Evolutionary conservation across 2,113 vertebrate genomes (phyloP).

Genomic region (Cairina moschata): DNA sequence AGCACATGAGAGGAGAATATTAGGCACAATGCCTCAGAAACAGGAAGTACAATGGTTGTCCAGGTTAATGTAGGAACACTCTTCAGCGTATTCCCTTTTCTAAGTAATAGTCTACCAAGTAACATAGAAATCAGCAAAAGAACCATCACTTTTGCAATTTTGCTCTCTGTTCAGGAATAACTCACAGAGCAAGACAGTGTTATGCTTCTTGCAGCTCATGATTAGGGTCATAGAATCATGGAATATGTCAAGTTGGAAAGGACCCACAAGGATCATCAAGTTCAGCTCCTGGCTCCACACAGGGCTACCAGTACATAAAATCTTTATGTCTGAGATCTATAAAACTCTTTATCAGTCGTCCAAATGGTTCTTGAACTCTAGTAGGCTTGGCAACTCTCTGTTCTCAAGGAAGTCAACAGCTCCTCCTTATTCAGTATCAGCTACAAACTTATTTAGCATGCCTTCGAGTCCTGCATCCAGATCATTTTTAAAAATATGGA

Average conservation of each 20-base stretch:
- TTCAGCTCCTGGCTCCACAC: neutral
- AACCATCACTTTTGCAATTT: neutral
- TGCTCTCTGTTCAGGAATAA: neutral
- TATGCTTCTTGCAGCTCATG: neutral
- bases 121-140: neutral
- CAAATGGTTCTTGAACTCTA: neutral
- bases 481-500: neutral
- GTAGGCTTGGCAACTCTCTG: neutral
- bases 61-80: neutral
- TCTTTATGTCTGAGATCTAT: neutral
- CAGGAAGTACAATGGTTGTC: neutral
- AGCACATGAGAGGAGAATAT: neutral
- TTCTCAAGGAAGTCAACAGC: neutral
- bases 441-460: neutral
- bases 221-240: neutral
- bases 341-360: too few species aligned
- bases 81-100: neutral
- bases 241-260: neutral
- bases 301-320: neutral
- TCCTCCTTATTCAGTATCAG: neutral
- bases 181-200: neutral
- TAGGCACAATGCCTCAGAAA: neutral
- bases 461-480: neutral
- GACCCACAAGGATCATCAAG: neutral
- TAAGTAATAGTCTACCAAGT: neutral